Percentiles rank a stretch among this genome's conserved stretches.
Evolutionary conservation across 2,113 vertebrate genomes (phyloP).

Genomic region (Anoplopoma fimbria): DNA sequence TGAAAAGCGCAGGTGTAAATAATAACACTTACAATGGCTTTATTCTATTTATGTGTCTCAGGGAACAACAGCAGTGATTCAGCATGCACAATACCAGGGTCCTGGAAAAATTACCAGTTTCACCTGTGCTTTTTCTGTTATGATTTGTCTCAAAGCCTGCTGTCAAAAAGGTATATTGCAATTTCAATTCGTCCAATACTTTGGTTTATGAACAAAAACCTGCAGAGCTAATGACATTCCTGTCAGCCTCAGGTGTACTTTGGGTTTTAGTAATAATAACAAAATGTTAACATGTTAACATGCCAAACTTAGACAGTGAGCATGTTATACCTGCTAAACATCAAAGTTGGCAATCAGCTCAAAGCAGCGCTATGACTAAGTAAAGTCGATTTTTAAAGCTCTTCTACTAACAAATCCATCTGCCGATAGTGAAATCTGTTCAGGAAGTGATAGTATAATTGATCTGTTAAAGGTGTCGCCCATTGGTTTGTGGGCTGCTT

Average conservation of each 20-base stretch:
- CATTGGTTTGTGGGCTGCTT: no score
- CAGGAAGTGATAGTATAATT: no score
- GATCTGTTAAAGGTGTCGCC: no score
- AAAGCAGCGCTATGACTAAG: not conserved
- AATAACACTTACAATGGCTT: not conserved
- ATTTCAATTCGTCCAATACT: not conserved
- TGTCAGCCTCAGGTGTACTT: not conserved
- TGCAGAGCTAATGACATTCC: not conserved
- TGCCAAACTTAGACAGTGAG: not conserved
- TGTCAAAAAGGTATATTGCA: not conserved
- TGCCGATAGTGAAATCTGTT: no score
- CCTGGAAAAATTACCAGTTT: not conserved
- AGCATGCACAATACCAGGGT: not conserved
- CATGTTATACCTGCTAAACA: not conserved
- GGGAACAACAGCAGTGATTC: not conserved
- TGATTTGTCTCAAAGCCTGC: not conserved
- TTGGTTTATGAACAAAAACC: not conserved
- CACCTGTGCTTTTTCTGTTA: not conserved
- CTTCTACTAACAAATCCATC: not conserved
- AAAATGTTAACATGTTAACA: not conserved
- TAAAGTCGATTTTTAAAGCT: not conserved
- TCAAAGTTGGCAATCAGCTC: not conserved
- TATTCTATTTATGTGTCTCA: not conserved
- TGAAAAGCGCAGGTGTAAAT: not conserved
- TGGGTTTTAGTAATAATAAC: not conserved